phyloP scores from a whole-genome alignment of 2,888 invertebrate genomes.

The Plemyria rubiginata region DNA sequence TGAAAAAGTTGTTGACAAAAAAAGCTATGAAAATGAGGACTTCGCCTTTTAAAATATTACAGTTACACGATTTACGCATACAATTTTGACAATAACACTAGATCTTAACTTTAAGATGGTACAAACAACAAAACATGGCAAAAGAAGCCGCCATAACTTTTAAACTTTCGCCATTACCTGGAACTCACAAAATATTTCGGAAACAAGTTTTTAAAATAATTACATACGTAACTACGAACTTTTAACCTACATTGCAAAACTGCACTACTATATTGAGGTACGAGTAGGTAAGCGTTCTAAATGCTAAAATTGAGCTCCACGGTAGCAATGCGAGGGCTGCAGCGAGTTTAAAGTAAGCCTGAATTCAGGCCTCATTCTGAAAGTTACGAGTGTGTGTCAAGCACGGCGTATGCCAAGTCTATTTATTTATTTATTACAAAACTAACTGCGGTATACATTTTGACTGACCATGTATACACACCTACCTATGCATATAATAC shows the following conservation, averaged over 20 bases:
- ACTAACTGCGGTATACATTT: background rate
- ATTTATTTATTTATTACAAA: background rate
- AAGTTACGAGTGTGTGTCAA: background rate
- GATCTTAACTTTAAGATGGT: slow-evolving; percentile 1
- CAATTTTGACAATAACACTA: slow-evolving; percentile 5
- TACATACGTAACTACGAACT: slow-evolving; percentile 1
- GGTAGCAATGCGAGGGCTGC: background rate
- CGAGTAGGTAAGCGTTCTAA: slow-evolving; percentile 10
- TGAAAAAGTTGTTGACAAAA: background rate
- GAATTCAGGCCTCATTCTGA: background rate
- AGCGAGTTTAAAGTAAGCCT: background rate
- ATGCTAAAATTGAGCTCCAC: slow-evolving; percentile 1
- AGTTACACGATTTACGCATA: slow-evolving; percentile 1
- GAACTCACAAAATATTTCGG: slow-evolving; percentile 7
- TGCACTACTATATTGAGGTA: slow-evolving; percentile 9
- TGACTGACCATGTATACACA: background rate
- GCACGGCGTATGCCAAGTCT: background rate
- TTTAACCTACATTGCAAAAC: slow-evolving; percentile 5
- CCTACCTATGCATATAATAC: too few relatives aligned
- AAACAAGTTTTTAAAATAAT: slow-evolving; percentile 12
- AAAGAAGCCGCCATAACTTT: slow-evolving; percentile 4
- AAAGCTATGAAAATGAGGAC: background rate
- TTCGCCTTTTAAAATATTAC: background rate
- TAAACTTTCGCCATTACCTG: slow-evolving; percentile 10
- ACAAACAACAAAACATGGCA: slow-evolving; percentile 1